Evolutionary conservation across 2,113 vertebrate species (phyloP).

Genomic region (Antechinus stuartii): DNA sequence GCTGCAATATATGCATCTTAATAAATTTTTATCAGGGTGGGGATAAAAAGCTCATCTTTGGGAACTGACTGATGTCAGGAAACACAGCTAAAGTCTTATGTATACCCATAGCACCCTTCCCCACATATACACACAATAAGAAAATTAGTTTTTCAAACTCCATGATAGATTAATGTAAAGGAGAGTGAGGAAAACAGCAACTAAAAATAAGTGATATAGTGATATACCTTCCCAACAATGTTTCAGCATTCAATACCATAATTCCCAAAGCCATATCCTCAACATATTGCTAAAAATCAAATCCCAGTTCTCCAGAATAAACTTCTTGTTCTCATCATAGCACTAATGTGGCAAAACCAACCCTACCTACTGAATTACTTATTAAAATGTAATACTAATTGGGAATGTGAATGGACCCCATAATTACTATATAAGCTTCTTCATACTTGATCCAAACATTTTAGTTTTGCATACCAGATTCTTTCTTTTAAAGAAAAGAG

Average conservation of each 20-base stretch:
- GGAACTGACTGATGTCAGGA: not conserved
- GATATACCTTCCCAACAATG: not conserved
- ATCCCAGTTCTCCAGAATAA: not conserved
- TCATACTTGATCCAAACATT: constrained; percentile 9
- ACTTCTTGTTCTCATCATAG: not conserved
- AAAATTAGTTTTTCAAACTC: not conserved
- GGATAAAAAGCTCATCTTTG: not conserved
- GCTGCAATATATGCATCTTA: not conserved
- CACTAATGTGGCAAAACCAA: too few species aligned
- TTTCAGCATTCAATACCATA: not conserved
- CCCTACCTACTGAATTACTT: not conserved
- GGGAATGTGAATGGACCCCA: not conserved
- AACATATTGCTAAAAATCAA: not conserved
- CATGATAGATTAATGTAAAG: not conserved
- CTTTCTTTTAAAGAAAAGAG: not conserved
- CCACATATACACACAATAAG: not conserved
- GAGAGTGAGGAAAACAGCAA: not conserved
- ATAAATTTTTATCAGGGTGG: not conserved
- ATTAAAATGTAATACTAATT: not conserved
- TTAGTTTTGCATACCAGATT: not conserved
- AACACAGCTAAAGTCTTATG: fast-evolving
- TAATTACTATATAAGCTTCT: not conserved
- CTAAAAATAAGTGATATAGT: not conserved
- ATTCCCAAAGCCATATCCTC: not conserved
- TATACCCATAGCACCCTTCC: not conserved